Evolutionary conservation across 2,888 invertebrate species (phyloP).

Genomic region (Drosophila tanythrix): DNA sequence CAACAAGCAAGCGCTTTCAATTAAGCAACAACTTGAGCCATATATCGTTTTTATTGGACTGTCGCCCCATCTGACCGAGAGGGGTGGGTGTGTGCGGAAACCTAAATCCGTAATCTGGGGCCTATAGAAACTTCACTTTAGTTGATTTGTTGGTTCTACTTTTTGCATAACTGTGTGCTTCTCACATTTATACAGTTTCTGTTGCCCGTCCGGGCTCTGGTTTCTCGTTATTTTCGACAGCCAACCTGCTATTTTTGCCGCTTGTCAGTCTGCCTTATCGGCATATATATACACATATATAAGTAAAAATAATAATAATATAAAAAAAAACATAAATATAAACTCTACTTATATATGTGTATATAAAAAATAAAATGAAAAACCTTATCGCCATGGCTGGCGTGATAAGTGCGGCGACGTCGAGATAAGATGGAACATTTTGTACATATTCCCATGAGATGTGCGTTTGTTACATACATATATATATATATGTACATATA

Average conservation of each 20-base stretch:
- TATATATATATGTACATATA: not conserved
- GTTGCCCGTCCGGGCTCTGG: conserved; percentile 4
- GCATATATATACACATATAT: not conserved
- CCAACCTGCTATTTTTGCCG: conserved; percentile 1
- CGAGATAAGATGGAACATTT: conserved; percentile 65
- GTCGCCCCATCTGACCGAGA: conserved; percentile 1
- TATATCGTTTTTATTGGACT: conserved; percentile 35
- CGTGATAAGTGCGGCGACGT: conserved; percentile 63
- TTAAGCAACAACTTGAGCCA: conserved; percentile 54
- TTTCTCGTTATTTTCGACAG: conserved; percentile 17
- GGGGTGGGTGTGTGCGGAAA: not conserved
- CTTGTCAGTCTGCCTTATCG: conserved; percentile 37
- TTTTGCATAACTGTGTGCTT: conserved; percentile 32
- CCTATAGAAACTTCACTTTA: conserved; percentile 17
- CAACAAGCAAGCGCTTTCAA: conserved; percentile 56
- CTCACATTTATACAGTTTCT: conserved; percentile 35
- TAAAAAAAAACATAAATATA: conserved; percentile 21
- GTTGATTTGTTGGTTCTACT: conserved; percentile 18
- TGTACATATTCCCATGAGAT: conserved; percentile 19
- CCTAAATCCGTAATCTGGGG: not conserved
- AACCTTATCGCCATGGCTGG: conserved; percentile 65
- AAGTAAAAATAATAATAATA: conserved; percentile 10
- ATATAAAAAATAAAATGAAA: conserved; percentile 18
- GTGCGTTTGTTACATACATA: conserved; percentile 7
- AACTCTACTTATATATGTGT: not conserved